Percentiles rank a stretch among this genome's conserved stretches.
These are phyloP conservation scores for Pteronotus mesoamericanus DNA, from an alignment of 2,797 vertebrate genomes.

Conservation along the genomic window DNA sequence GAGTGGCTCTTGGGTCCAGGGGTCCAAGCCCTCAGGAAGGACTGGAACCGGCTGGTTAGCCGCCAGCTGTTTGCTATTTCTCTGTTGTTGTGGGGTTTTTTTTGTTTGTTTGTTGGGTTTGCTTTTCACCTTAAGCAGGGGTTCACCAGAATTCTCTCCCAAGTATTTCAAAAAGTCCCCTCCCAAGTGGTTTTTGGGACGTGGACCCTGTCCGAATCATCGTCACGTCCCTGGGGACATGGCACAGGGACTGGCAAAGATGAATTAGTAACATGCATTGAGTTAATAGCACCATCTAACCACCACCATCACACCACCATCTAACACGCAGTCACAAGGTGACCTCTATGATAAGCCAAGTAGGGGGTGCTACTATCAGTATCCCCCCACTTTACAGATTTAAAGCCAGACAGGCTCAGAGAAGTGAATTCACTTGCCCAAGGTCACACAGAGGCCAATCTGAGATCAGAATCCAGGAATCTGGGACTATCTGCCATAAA, in stretches of 20 bases:
- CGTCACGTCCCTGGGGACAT: not conserved
- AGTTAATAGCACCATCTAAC: not conserved
- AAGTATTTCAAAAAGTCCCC: not conserved
- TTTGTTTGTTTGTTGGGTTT: not conserved
- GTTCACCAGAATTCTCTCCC: not conserved
- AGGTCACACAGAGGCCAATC: not conserved
- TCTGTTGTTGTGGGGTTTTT: not conserved
- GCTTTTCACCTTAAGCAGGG: not conserved
- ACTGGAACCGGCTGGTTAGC: conserved; percentile 10
- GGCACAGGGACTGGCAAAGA: not conserved
- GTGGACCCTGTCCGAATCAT: not conserved
- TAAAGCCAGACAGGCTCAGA: not conserved
- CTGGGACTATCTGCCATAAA: not conserved
- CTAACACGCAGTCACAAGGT: not conserved
- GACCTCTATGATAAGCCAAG: not conserved
- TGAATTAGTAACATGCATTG: not conserved
- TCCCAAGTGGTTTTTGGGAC: not conserved
- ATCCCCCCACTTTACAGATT: not conserved
- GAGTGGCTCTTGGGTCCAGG: not conserved
- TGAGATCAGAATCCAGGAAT: not conserved
- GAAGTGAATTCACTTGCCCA: not conserved
- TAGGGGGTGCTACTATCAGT: no score
- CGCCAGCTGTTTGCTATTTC: conserved; percentile 23
- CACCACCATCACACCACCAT: not conserved
- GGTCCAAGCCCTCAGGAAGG: not conserved